Base-by-base conservation (phyloP, 1,140 invertebrate species). In the Lepidurus packardi region DNA sequence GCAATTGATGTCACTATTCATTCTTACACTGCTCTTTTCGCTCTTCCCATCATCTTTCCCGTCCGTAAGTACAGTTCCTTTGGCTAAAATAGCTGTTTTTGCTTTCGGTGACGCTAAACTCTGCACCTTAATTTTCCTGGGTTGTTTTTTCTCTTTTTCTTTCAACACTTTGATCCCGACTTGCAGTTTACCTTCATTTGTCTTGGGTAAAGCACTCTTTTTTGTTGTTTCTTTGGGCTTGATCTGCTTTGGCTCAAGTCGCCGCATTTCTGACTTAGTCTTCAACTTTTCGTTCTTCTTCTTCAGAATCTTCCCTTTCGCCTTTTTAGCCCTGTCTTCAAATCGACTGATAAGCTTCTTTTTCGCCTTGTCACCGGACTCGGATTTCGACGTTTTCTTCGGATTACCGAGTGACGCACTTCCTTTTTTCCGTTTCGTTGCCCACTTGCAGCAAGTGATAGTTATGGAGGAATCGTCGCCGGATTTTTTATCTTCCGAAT, bases 1-100 rank as follows among this genome's bases (percentile, higher is more conserved):
- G 84, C 81, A 75, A 82, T 82, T 80, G 83, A 83, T 10, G 81
- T 80, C 24, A 74, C 65, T 76, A 78, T 82, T 34, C 8, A 16
- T 41, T 21, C 24, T 10, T 77, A n/a, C 25, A 41, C 9, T 43
- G 25, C n/a, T 47, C 44, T 24, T 16, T 21, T 77, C 76, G 76
- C n/a, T 43, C 24, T n/a, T 7, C 16, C 21, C 21, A 13, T 47
- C 76, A 11, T 21, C 21, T 43, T 77, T 16, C 43, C 1, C 47
- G 21, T 47, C 25, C 41, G 43, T 53, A 45, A n/a, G 10, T 45
- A 53, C 42, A 77, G 43, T 47, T 45, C 11, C 43, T 16, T 43
- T 45, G 25, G 43, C 11, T 47, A 13, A 24, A 16, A 77, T 16
- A 41, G 76, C 21, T 1, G 25, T 21, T 47, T 21, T 45, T n/a